Base-by-base conservation (phyloP, 2,888 invertebrate genomes). In the Sceliomorpha sp. region DNA sequence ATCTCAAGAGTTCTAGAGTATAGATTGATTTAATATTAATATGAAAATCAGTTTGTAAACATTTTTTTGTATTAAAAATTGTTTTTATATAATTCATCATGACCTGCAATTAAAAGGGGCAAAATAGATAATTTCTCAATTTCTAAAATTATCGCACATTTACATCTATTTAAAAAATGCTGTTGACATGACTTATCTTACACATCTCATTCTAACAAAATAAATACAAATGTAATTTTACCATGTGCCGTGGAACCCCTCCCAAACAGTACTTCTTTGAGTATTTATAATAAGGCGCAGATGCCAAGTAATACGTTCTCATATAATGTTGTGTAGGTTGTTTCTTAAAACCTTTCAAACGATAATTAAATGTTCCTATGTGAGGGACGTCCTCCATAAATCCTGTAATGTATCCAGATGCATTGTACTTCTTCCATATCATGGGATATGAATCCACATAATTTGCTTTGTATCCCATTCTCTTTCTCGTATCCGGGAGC, bases 241-340 rank as follows among this genome's bases (percentile, higher is more conserved):
- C 95, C 91, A 93, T 88, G 82, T 95, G 96, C 34, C 93, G 90
- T 0, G 95, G 94, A 8, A 90, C 90, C 10, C 92, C 92, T 0
- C 95, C 95, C 10, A 94, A 89, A 81, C 96, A 96, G 68, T 90
- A 90, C 56, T 90, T 89, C 17, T 91, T 90, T 77, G 91, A 92
- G 24, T 90, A 89, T 40, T 86, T 89, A 58, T 90, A 90, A 59
- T 91, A 90, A 1, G 90, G 90, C 2, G 90, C 88, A 7, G 93
- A 92, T 13, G 94, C 93, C 8, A 95, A 80, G 79, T 93, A 95
- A 86, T 93, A 97, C 0, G 96, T 92, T 20, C 97, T 89, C 89
- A 97, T 92, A 83, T 97, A 98, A 87, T 98, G 97, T 88, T 98
- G 95, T 0, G 97, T 96, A 0, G 98, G 98, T 75, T 93, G 93